A percentile compares a stretch with the other conserved stretches of the same genome.
phyloP scores from a whole-genome alignment of 1,140 invertebrate genomes.

The Heliconius himera region DNA sequence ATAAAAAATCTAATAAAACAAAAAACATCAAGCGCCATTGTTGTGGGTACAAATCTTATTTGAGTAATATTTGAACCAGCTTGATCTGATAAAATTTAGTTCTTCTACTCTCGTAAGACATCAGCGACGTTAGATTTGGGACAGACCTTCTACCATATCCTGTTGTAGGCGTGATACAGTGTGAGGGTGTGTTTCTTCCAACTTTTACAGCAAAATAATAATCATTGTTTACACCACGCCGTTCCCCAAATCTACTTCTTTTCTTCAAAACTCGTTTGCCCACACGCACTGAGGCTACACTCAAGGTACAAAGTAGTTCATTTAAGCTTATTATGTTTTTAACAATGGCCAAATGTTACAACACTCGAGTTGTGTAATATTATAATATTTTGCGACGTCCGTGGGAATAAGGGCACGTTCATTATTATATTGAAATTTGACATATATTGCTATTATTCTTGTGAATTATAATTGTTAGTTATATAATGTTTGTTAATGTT shows the following conservation, averaged over 20 bases:
- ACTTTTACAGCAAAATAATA: too few species aligned
- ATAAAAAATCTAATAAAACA: too few species aligned
- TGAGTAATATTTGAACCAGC: too few species aligned
- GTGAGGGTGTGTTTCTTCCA: neutral
- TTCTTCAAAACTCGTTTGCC: neutral
- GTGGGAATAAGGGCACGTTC: slow-evolving; percentile 34
- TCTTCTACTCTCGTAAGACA: too few species aligned
- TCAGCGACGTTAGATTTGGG: too few species aligned
- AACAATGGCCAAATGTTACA: slow-evolving; percentile 31
- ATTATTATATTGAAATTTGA: slow-evolving; percentile 24
- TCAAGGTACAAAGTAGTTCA: slow-evolving; percentile 17
- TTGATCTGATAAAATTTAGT: neutral
- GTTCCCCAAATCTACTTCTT: neutral
- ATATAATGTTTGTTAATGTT: too few species aligned
- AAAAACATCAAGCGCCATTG: too few species aligned
- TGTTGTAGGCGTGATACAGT: neutral
- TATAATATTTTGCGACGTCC: slow-evolving; percentile 30
- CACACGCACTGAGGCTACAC: slow-evolving; percentile 21
- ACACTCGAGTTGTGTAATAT: slow-evolving; percentile 20
- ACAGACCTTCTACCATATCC: neutral
- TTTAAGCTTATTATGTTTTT: slow-evolving; percentile 23
- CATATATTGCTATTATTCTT: neutral
- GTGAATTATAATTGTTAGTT: neutral
- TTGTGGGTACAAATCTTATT: neutral
- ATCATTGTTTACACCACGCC: too few species aligned